Evolutionary conservation across 1,140 invertebrate genomes (phyloP).

Genomic region (Mactra quadrangularis): DNA sequence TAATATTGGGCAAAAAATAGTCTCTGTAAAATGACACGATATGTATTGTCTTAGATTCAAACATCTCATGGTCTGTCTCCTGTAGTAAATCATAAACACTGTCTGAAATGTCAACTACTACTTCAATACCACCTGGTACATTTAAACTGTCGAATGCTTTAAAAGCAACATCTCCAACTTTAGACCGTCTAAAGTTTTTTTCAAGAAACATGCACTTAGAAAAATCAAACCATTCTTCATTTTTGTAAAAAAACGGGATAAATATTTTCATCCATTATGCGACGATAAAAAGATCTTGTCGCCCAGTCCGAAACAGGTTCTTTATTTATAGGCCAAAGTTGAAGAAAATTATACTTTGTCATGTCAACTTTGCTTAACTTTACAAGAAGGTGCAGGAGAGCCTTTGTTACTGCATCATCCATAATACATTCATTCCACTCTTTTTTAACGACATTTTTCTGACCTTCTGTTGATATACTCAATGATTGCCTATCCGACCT

Average conservation of each 20-base stretch:
- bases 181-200: slow-evolving; percentile 1
- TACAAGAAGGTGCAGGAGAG: slow-evolving; percentile 41
- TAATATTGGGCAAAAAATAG: slow-evolving; percentile 61
- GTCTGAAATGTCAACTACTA: slow-evolving; percentile 37
- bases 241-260: slow-evolving; percentile 13
- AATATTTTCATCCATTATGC: not conserved
- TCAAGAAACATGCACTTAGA: slow-evolving; percentile 57
- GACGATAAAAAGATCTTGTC: not conserved
- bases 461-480: slow-evolving; percentile 58
- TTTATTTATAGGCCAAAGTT: slow-evolving; percentile 49
- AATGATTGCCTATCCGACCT: slow-evolving; percentile 62
- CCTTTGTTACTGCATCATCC: slow-evolving; percentile 50
- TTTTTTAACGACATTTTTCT: slow-evolving; percentile 47
- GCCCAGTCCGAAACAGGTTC: not conserved
- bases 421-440: slow-evolving; percentile 72
- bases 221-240: slow-evolving; percentile 19
- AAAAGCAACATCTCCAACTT: slow-evolving; percentile 6
- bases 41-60: slow-evolving; percentile 47
- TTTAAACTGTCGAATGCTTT: not conserved
- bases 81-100: slow-evolving; percentile 24
- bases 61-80: not conserved
- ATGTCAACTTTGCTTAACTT: not conserved
- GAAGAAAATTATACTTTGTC: slow-evolving; percentile 23
- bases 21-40: slow-evolving; percentile 34
- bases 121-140: not conserved